Conservation (phyloP, 2,797 vertebrate genomes). For the Schizothorax lantsangensis region DNA sequence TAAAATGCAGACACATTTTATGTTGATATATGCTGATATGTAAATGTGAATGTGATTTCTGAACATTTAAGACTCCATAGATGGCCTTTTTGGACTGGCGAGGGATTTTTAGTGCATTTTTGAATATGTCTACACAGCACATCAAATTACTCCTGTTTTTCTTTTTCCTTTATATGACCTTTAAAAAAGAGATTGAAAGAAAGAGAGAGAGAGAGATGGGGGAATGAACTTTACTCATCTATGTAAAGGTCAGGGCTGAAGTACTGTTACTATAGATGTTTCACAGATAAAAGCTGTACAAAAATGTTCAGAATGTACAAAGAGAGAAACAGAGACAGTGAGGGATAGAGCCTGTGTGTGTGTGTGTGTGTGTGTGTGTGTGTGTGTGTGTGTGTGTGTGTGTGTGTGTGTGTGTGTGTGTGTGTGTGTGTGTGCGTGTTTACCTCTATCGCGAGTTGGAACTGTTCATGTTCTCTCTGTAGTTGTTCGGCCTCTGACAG, state of each 20-base stretch:
- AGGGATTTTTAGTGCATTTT: not conserved
- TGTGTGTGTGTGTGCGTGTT: slow-evolving; percentile 17
- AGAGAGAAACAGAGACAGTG: not conserved
- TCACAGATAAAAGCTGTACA: not conserved
- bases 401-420: not conserved
- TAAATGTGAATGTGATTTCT: not conserved
- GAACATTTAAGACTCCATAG: not conserved
- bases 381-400: not conserved
- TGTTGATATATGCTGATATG: not conserved
- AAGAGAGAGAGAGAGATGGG: not conserved
- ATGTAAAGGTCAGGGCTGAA: not conserved
- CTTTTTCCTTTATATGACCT: not conserved
- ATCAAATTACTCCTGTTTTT: not conserved
- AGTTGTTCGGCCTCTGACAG: slow-evolving; percentile 97
- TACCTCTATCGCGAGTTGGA: slow-evolving; percentile 96
- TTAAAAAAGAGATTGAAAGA: not conserved
- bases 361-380: slow-evolving; percentile 9
- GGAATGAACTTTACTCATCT: not conserved
- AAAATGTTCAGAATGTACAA: not conserved
- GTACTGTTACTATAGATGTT: not conserved
- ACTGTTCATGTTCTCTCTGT: slow-evolving; percentile 96
- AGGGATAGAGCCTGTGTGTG: slow-evolving; percentile 16
- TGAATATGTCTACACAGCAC: not conserved
- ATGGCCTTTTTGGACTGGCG: not conserved
- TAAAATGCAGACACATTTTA: not conserved